These are phyloP conservation scores for Cosmia trapezina DNA, from an alignment of 2,888 invertebrate genomes.

Conservation along the genomic window DNA sequence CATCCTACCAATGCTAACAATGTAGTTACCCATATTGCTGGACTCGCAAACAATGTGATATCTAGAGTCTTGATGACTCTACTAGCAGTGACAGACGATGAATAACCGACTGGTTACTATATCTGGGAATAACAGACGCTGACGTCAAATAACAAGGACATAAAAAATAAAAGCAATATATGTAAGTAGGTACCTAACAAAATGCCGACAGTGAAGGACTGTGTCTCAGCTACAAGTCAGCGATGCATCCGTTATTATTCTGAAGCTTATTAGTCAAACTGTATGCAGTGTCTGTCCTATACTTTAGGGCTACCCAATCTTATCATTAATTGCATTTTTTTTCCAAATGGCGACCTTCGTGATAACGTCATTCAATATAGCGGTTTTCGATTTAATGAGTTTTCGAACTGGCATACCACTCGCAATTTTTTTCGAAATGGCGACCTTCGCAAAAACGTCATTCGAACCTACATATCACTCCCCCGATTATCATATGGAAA, in stretches of 20 bases:
- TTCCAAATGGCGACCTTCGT: too few relatives aligned
- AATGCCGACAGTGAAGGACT: conserved; percentile 32
- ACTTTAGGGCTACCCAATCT: conserved; percentile 36
- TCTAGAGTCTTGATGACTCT: conserved; percentile 1
- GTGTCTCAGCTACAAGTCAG: conserved; percentile 26
- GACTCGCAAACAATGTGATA: neutral
- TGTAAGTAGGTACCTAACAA: neutral
- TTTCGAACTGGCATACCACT: too few relatives aligned
- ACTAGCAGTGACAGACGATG: conserved; percentile 21
- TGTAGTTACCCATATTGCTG: neutral
- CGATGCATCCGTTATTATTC: conserved; percentile 54
- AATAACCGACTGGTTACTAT: conserved; percentile 39
- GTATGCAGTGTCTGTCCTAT: conserved; percentile 17
- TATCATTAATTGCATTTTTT: neutral
- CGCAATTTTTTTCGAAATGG: too few relatives aligned
- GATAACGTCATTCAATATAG: too few relatives aligned
- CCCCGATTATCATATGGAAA: neutral
- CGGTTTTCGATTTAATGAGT: too few relatives aligned
- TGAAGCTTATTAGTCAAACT: conserved; percentile 47
- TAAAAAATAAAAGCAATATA: conserved; percentile 27
- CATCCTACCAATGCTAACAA: neutral
- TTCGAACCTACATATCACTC: too few relatives aligned
- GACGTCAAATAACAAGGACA: conserved; percentile 41
- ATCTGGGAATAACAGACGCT: conserved; percentile 33
- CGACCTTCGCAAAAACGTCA: too few relatives aligned